A percentile compares a stretch with the other conserved stretches of the same genome.
These are phyloP conservation scores for Crioceris asparagi DNA, from an alignment of 2,888 invertebrate species.

Conservation along the genomic window DNA sequence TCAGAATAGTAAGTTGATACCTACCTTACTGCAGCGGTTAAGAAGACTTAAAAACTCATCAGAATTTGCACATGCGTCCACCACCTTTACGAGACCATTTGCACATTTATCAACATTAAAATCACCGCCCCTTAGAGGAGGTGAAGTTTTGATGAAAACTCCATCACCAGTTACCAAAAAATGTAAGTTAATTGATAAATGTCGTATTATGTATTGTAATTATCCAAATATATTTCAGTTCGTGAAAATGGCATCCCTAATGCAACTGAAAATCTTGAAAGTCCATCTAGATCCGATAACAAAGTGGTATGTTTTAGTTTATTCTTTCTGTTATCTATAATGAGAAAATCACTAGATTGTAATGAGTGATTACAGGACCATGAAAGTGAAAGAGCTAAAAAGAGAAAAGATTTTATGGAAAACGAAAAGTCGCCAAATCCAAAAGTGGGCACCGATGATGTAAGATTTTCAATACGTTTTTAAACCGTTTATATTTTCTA, in stretches of 20 bases:
- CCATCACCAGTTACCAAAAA: constrained; percentile 8
- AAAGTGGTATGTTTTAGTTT: background rate
- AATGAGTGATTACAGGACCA: constrained; percentile 4
- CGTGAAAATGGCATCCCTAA: constrained; percentile 22
- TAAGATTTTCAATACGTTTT: too few species aligned
- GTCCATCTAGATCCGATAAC: constrained; percentile 10
- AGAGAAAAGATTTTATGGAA: constrained; percentile 7
- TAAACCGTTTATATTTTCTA: too few species aligned
- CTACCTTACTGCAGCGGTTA: constrained; percentile 75
- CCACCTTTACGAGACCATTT: constrained; percentile 41
- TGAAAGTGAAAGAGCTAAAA: constrained; percentile 11
- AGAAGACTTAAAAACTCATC: constrained; percentile 47
- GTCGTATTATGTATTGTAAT: constrained; percentile 1
- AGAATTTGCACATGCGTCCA: constrained; percentile 23
- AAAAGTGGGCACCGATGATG: background rate
- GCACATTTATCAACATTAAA: constrained; percentile 40
- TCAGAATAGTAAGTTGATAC: constrained; percentile 75
- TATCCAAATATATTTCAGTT: constrained; percentile 14
- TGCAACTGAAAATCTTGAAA: constrained; percentile 8
- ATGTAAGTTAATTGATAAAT: background rate
- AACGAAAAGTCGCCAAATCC: constrained; percentile 6
- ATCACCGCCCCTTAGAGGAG: constrained; percentile 27
- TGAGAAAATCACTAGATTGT: background rate
- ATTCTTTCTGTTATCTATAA: background rate
- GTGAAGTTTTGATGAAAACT: constrained; percentile 19